Conservation (phyloP, 2,888 invertebrate genomes). For the Clunio marinus region DNA sequence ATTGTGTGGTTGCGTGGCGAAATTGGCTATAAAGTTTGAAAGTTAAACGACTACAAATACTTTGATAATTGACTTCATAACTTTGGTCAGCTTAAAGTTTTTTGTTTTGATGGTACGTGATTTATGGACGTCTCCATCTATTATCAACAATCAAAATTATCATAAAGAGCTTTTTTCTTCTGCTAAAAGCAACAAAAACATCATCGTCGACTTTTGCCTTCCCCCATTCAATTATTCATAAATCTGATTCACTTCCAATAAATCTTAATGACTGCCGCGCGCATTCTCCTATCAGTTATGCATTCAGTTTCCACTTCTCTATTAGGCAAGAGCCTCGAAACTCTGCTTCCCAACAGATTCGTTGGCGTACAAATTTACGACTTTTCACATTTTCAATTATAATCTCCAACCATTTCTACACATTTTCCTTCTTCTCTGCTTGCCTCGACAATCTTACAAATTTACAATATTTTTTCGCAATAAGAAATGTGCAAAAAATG, state of each 20-base stretch:
- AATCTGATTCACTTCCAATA: conserved; percentile 33
- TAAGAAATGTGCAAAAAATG: too few relatives aligned
- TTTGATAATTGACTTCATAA: too few relatives aligned
- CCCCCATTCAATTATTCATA: conserved; percentile 1
- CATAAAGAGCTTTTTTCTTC: too few relatives aligned
- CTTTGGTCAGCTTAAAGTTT: too few relatives aligned
- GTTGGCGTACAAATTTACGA: conserved; percentile 35
- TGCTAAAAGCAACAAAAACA: too few relatives aligned
- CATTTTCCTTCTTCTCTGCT: neutral
- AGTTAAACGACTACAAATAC: too few relatives aligned
- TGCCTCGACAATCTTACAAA: neutral
- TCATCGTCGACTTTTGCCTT: too few relatives aligned
- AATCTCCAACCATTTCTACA: conserved; percentile 1
- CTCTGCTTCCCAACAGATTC: conserved; percentile 22
- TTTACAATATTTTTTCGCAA: conserved; percentile 18
- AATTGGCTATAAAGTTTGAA: neutral
- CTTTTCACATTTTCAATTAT: conserved; percentile 31
- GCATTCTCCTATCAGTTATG: conserved; percentile 25
- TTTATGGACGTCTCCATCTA: too few relatives aligned
- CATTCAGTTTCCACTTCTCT: conserved; percentile 17
- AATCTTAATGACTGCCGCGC: conserved; percentile 29
- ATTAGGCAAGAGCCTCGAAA: conserved; percentile 16
- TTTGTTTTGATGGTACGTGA: too few relatives aligned
- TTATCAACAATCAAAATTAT: too few relatives aligned
- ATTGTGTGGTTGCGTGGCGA: neutral